Conservation (phyloP, 2,113 vertebrate genomes). For the Apistogramma diplotaenia region DNA sequence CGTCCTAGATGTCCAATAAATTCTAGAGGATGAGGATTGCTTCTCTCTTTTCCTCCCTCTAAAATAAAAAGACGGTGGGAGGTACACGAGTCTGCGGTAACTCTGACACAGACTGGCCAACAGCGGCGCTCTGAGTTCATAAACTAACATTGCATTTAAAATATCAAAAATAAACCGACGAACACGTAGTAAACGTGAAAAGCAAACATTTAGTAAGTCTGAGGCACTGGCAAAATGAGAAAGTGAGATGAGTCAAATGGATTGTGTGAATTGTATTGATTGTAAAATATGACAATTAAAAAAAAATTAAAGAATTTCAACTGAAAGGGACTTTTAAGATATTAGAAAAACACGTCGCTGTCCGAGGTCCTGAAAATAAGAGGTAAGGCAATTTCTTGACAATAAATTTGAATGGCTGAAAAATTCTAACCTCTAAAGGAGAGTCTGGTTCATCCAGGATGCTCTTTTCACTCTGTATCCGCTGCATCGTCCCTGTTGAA, state of each 20-base stretch:
- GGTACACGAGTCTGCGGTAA: background rate
- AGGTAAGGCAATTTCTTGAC: accelerated
- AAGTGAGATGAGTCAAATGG: accelerated
- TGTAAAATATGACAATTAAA: background rate
- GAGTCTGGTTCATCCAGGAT: too few relatives aligned
- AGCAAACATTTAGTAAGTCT: accelerated
- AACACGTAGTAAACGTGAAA: accelerated
- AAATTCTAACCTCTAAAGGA: background rate
- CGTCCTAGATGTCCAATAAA: background rate
- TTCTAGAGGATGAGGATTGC: accelerated
- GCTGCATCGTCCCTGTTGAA: too few relatives aligned
- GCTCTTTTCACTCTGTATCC: too few relatives aligned
- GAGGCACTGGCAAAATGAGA: accelerated
- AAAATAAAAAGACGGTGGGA: conserved; percentile 29
- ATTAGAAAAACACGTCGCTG: accelerated
- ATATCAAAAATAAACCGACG: accelerated
- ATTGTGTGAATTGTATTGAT: background rate
- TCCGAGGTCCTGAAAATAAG: conserved; percentile 26
- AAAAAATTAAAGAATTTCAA: accelerated
- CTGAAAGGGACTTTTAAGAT: accelerated
- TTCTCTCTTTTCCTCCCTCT: background rate
- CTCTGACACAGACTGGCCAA: background rate
- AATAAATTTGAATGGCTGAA: accelerated
- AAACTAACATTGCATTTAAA: conserved; percentile 26
- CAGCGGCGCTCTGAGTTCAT: conserved; percentile 59